Conservation (phyloP, 2,888 invertebrate genomes). For the Axea sp. region DNA sequence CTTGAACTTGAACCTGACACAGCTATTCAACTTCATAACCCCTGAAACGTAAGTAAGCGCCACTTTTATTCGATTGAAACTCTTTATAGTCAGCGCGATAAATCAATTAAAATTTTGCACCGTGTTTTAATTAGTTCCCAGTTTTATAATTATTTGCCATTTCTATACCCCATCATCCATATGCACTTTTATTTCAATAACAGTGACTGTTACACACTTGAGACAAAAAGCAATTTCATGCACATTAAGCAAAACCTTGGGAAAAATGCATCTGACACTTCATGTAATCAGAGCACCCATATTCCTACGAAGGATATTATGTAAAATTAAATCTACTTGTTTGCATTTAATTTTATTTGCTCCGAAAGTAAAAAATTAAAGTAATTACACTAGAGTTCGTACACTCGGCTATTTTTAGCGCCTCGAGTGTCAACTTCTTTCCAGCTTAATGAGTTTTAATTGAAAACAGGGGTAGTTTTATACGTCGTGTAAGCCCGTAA, state of each 20-base stretch:
- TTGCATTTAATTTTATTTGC: slow-evolving; percentile 46
- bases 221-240: slow-evolving; percentile 58
- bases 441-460: slow-evolving; percentile 56
- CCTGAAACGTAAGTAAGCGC: slow-evolving; percentile 6
- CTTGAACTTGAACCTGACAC: slow-evolving; percentile 52
- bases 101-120: slow-evolving; percentile 33
- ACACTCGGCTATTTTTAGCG: slow-evolving; percentile 38
- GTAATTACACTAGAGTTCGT: slow-evolving; percentile 39
- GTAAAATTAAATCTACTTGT: slow-evolving; percentile 54
- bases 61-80: slow-evolving; percentile 21
- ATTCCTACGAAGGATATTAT: slow-evolving; percentile 37
- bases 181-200: slow-evolving; percentile 38
- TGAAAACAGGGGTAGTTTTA: slow-evolving; percentile 54
- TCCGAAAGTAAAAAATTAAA: slow-evolving; percentile 41
- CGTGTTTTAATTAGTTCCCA: slow-evolving; percentile 35
- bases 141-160: slow-evolving; percentile 36
- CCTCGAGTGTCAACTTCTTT: slow-evolving; percentile 49
- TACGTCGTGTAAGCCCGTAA: slow-evolving; percentile 29
- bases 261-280: slow-evolving; percentile 47
- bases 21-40: slow-evolving; percentile 21
- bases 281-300: slow-evolving; percentile 42
- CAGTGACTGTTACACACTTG: slow-evolving; percentile 40
- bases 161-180: slow-evolving; percentile 10
- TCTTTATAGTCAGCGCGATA: slow-evolving; percentile 20
- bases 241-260: slow-evolving; percentile 54